Base-by-base conservation (phyloP, 2,797 vertebrate genomes). In the Mareca strepera region DNA sequence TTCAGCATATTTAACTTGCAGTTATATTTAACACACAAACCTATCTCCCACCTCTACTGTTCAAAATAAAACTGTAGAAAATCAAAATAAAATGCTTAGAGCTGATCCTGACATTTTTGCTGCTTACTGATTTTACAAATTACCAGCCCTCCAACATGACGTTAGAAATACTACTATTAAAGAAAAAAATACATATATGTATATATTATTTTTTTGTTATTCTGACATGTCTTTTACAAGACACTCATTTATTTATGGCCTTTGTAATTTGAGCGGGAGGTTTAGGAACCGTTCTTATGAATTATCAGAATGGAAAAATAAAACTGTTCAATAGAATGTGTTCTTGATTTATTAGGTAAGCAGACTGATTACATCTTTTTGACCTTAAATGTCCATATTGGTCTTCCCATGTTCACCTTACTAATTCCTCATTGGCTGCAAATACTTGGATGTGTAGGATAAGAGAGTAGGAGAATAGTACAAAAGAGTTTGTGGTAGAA, bases 311-410 rank as follows among this genome's bases (percentile, higher is more conserved):
- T 74, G 14, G 81, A 75, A 82, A 94, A 90, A 50, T 39, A 70
- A 78, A 95, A 64, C 63, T 91, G 53, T 92, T 93, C 90, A 92
- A 74, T 68, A 92, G 26, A 35, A 25, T n/a, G 23, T 63, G 80
- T 86, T 91, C 56, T 91, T 90, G 68, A 88, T 93, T 82, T 73
- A 59, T 56, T 82, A 90, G 22, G 12, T n/a, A 62, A 33, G 28
- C 74, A 64, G 20, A 17, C 50, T 59, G 3, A 48, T 67, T 59
- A 46, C 13, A 28, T 94, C 6, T 77, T 86, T 94, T 91, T 83
- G 69, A 86, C 52, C 70, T 91, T 56, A 81, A 88, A 41, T 52
- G 83, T 48, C 50, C 83, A 18, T 48, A 35, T 75, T 86, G 37
- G 16, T 94, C 17, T 62, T 60, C 26, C 44, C 5, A 13, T 72